Base-by-base conservation (phyloP, 1,140 invertebrate species). In the Heliconius nattereri region DNA sequence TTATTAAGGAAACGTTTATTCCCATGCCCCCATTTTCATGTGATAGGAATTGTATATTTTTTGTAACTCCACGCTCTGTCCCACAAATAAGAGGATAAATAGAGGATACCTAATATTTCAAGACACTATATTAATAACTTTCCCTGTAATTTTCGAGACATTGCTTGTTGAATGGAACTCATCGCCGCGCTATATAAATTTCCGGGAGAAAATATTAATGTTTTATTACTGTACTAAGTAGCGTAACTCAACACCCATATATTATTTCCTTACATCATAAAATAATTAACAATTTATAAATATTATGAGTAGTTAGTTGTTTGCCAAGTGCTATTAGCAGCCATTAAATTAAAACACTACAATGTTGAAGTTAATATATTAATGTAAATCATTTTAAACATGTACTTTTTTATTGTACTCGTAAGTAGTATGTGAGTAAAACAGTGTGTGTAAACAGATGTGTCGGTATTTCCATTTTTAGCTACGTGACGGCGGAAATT, bases 281-380 rank as follows among this genome's bases (percentile, higher is more conserved):
- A 66, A 66, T 66, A 29, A 66, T 66, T 9, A 16, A 16, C 23
- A 66, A 29, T 66, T 66, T 66, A 66, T 66, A 66, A 66, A 66
- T 66, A 26, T 23, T 23, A 1, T 66, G 16, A 66, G 23, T 66
- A 66, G 60, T 29, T 66, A 66, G 60, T 29, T 66, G 60, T 66
- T 66, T 66, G 60, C 23, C 26, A 35, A 71, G 80, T 81, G 82
- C 83, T 82, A 86, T 88, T 88, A 88, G 79, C 75, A 81, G 77
- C 76, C 78, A 82, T 85, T 83, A 85, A 85, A 86, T 84, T 84
- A 85, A 81, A 80, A 81, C 73, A 85, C 77, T 81, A 86, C 84
- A 84, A 81, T 71, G 78, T 81, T 83, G 84, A 78, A 57, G 71
- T 80, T 76, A 85, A 87, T 85, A 83, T 85, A 85, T 88, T 85